These are phyloP conservation scores for Novumbra hubbsi DNA, from an alignment of 2,797 vertebrate species.

Conservation along the genomic window DNA sequence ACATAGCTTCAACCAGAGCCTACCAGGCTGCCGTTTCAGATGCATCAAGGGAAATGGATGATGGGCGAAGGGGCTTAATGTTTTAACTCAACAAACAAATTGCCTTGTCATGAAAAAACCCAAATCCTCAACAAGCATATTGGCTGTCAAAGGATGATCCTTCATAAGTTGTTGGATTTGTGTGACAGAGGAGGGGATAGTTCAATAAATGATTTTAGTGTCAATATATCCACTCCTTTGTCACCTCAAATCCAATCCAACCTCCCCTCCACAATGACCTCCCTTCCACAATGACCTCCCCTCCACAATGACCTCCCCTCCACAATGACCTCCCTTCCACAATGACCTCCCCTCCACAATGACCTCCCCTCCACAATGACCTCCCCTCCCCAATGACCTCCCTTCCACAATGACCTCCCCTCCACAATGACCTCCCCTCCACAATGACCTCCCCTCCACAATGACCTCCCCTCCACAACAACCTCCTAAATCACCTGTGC, in stretches of 20 bases:
- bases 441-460: neutral
- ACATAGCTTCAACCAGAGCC: too few species aligned
- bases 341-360: too few species aligned
- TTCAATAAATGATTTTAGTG: too few species aligned
- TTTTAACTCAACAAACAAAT: slow-evolving; percentile 61
- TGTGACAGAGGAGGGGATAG: slow-evolving; percentile 24
- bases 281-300: too few species aligned
- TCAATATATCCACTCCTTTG: neutral
- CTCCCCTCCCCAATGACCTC: too few species aligned
- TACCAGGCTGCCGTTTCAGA: slow-evolving; percentile 13
- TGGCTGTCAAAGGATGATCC: slow-evolving; percentile 68
- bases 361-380: neutral
- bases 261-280: neutral
- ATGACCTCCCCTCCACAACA: neutral
- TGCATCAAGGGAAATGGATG: neutral
- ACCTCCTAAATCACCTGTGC: neutral
- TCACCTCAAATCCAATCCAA: neutral
- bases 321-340: neutral
- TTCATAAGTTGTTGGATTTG: slow-evolving; percentile 64
- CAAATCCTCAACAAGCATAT: slow-evolving; percentile 61
- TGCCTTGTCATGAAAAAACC: slow-evolving; percentile 50
- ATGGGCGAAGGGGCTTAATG: slow-evolving; percentile 8
- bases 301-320: neutral
- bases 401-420: neutral
- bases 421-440: slow-evolving; percentile 1